A percentile compares a stretch with the other conserved stretches of the same genome.
Conservation (phyloP, 2,888 invertebrate genomes). For the Nymphalis polychloros region DNA sequence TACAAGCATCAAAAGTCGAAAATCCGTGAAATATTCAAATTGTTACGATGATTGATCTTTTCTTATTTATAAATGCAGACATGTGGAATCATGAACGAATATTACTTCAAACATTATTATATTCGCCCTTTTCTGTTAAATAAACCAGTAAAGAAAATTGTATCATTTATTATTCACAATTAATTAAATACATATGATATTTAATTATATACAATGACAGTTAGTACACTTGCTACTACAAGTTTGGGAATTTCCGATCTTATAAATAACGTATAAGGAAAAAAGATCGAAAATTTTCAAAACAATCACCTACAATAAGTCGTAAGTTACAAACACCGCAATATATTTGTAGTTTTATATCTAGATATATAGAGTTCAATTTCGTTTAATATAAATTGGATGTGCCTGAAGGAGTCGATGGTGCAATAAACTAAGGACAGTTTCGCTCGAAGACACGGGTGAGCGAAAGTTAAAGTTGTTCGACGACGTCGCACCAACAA, state of each 20-base stretch:
- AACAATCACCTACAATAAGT: too few species aligned
- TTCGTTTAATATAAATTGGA: background rate
- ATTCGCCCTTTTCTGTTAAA: too few species aligned
- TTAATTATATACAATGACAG: too few species aligned
- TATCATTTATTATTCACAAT: too few species aligned
- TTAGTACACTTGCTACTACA: too few species aligned
- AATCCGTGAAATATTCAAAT: conserved; percentile 43
- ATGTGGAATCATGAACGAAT: conserved; percentile 26
- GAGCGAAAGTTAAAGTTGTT: conserved; percentile 12
- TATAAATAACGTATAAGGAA: too few species aligned
- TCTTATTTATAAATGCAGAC: conserved; percentile 28
- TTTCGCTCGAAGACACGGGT: conserved; percentile 17
- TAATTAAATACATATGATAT: too few species aligned
- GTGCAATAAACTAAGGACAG: conserved; percentile 7
- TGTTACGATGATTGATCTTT: conserved; percentile 34
- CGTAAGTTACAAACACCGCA: background rate
- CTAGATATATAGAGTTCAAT: background rate
- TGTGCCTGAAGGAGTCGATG: background rate
- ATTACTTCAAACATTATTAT: conserved; percentile 5
- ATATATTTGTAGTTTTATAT: background rate
- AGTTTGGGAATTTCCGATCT: too few species aligned
- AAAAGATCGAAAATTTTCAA: too few species aligned
- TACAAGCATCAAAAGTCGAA: conserved; percentile 42
- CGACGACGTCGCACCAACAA: conserved; percentile 4
- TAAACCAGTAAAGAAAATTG: too few species aligned